These are phyloP conservation scores for Mamestra configurata DNA, from an alignment of 1,140 invertebrate genomes.

Conservation along the genomic window DNA sequence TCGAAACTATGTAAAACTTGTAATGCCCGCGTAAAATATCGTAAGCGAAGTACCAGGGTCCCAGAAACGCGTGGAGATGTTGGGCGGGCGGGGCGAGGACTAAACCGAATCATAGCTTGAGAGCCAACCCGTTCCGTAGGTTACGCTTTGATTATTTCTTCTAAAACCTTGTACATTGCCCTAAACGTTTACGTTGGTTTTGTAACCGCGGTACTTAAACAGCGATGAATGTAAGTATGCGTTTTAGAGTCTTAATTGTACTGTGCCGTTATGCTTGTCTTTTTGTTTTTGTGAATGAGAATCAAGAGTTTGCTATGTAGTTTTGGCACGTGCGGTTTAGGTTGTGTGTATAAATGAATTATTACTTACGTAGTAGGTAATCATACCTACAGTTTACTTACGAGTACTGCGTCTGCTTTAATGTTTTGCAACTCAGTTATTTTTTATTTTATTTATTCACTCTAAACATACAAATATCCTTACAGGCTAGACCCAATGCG, in stretches of 20 bases:
- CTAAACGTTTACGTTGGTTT: background rate
- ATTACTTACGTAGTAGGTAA: too few species aligned
- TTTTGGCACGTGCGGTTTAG: too few species aligned
- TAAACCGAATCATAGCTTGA: conserved; percentile 38
- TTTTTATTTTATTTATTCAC: too few species aligned
- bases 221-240: background rate
- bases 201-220: background rate
- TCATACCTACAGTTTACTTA: too few species aligned
- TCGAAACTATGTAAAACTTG: background rate
- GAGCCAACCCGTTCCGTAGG: background rate
- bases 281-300: too few species aligned
- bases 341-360: too few species aligned
- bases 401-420: too few species aligned
- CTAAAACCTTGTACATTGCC: background rate
- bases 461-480: too few species aligned
- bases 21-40: background rate
- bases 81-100: conserved; percentile 53
- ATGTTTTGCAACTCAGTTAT: too few species aligned
- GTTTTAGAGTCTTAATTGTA: background rate
- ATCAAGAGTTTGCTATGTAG: too few species aligned
- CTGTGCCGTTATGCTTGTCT: too few species aligned
- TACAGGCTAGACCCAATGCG: too few species aligned
- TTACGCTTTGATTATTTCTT: conserved; percentile 1
- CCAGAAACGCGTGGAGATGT: conserved; percentile 60
- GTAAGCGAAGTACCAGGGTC: conserved; percentile 49